Percentiles rank a stretch among this genome's conserved stretches.
phyloP scores from a whole-genome alignment of 1,140 invertebrate species.

The Heliconius nattereri region DNA sequence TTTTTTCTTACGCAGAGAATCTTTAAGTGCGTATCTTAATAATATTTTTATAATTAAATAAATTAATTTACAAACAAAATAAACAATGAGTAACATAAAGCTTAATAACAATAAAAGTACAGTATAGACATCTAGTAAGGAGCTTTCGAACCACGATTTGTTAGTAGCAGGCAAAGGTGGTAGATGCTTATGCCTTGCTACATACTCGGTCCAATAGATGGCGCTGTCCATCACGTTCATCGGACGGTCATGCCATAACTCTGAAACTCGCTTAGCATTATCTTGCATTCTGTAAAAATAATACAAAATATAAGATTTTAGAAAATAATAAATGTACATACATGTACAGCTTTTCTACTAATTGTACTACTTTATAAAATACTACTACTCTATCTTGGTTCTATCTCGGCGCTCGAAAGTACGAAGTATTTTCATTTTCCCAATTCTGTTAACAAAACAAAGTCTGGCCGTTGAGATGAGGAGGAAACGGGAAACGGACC shows the following conservation, averaged over 20 bases:
- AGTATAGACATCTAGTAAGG: slow-evolving; percentile 63
- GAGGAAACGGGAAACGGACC: too few relatives aligned
- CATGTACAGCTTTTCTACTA: neutral
- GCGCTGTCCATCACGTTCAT: slow-evolving; percentile 74
- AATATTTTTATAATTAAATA: neutral
- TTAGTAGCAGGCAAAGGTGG: slow-evolving; percentile 48
- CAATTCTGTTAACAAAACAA: too few relatives aligned
- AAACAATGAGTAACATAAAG: slow-evolving; percentile 39
- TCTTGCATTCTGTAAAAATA: slow-evolving; percentile 66
- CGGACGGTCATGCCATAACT: slow-evolving; percentile 74
- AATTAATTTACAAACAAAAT: slow-evolving; percentile 43
- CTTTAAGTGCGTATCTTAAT: neutral
- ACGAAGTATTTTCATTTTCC: too few relatives aligned
- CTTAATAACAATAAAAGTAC: slow-evolving; percentile 45
- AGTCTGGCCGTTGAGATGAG: too few relatives aligned
- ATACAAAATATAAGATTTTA: neutral
- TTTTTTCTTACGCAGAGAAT: neutral
- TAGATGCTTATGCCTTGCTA: slow-evolving; percentile 68
- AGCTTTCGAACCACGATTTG: slow-evolving; percentile 53
- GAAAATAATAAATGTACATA: neutral
- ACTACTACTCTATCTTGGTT: too few relatives aligned
- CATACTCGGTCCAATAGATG: slow-evolving; percentile 82
- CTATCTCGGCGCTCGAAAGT: too few relatives aligned
- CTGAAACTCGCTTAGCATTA: slow-evolving; percentile 68
- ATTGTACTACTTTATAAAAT: too few relatives aligned